phyloP scores from a whole-genome alignment of 2,888 invertebrate species.

The Cremastinae sp. region DNA sequence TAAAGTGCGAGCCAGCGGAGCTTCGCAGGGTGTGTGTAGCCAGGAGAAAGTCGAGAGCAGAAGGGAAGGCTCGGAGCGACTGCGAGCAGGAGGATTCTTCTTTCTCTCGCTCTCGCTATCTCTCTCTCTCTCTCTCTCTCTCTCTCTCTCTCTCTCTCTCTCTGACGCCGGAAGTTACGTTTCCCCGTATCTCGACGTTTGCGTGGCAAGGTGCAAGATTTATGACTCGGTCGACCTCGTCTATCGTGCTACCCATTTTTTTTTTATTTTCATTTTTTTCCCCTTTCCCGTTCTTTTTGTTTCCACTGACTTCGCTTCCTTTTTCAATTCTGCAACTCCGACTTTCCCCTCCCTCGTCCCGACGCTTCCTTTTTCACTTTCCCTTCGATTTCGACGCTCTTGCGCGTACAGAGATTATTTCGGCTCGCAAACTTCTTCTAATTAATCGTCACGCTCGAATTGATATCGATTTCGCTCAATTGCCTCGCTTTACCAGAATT shows the following conservation, averaged over 20 bases:
- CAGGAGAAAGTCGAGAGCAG: conserved; percentile 34
- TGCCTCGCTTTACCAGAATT: neutral
- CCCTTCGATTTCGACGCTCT: conserved; percentile 15
- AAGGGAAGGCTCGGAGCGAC: conserved; percentile 48
- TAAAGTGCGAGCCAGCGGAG: conserved; percentile 32
- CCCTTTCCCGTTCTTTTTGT: conserved; percentile 11
- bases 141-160: too few relatives aligned
- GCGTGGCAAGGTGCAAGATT: conserved; percentile 75
- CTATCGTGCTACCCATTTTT: conserved; percentile 58
- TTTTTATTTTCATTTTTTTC: conserved; percentile 55
- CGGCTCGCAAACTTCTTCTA: neutral
- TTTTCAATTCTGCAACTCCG: conserved; percentile 40
- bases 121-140: too few relatives aligned
- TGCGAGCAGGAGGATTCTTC: conserved; percentile 57
- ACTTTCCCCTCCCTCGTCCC: conserved; percentile 31
- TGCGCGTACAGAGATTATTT: conserved; percentile 5
- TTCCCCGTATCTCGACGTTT: conserved; percentile 73
- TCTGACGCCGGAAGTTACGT: conserved; percentile 67
- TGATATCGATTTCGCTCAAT: conserved; percentile 8
- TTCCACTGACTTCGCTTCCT: conserved; percentile 16
- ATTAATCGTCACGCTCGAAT: conserved; percentile 26
- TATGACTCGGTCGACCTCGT: conserved; percentile 72
- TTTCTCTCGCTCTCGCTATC: too few relatives aligned
- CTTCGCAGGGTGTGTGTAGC: conserved; percentile 17
- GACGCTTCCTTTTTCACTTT: conserved; percentile 15